phyloP scores from a whole-genome alignment of 2,113 vertebrate genomes.

The Actinemys pallida region DNA sequence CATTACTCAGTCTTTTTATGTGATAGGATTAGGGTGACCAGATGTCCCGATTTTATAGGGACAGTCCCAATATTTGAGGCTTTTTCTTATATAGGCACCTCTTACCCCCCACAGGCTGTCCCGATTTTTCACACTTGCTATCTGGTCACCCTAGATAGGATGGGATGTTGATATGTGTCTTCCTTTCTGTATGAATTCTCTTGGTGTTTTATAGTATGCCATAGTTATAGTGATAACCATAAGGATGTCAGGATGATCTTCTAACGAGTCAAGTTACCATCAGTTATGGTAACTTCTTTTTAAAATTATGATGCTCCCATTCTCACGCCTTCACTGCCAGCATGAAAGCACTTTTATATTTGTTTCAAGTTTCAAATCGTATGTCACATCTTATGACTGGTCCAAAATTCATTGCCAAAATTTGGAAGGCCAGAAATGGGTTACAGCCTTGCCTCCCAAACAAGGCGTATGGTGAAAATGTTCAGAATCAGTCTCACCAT shows the following conservation, averaged over 20 bases:
- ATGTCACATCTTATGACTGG: not conserved
- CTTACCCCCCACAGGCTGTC: too few species aligned
- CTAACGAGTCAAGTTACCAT: not conserved
- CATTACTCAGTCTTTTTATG: not conserved
- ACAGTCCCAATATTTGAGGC: too few species aligned
- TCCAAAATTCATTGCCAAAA: not conserved
- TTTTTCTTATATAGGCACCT: too few species aligned
- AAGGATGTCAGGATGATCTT: not conserved
- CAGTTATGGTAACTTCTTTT: not conserved
- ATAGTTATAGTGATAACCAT: not conserved
- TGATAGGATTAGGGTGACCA: not conserved
- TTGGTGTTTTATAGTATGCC: not conserved
- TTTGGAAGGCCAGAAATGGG: not conserved
- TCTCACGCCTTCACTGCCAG: not conserved
- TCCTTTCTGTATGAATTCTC: not conserved
- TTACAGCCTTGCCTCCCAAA: conserved; percentile 26
- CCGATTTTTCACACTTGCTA: too few species aligned
- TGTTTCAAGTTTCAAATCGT: not conserved
- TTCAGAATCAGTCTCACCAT: not conserved
- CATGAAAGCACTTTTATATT: not conserved
- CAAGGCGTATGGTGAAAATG: not conserved
- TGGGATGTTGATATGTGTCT: not conserved
- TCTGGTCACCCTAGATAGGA: not conserved
- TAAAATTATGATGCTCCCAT: not conserved
- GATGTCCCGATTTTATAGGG: too few species aligned